Base-by-base conservation (phyloP, 2,888 invertebrate species). In the Listrodromus nycthemerus region DNA sequence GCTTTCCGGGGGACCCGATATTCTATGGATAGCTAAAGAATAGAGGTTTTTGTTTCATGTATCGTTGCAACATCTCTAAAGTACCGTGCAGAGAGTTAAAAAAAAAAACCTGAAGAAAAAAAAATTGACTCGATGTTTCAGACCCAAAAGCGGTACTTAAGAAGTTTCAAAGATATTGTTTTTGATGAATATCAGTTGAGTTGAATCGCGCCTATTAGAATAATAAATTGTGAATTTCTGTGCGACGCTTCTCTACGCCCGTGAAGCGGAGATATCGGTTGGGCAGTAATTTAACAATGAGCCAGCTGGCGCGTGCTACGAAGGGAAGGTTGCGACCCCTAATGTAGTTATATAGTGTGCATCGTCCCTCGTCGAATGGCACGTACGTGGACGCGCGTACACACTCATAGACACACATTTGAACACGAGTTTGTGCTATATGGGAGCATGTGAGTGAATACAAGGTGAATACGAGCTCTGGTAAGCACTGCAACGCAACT, bases 261-360 rank as follows among this genome's bases (percentile, higher is more conserved):
- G 85, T 91, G 91, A 74, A 69, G 75, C 88, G 89, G 87, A 91
- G 92, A 93, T 91, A 93, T 92, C 91, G 91, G 87, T 88, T 88
- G 90, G 90, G 89, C 89, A 89, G 92, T 92, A 92, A 93, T 93
- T 92, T 92, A 92, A 93, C 93, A 93, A 93, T 93, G 91, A 92
- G 92, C 93, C 93, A 93, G 93, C 93, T 93, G 93, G 93, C 93
- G 93, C 93, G 93, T 93, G 93, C 92, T 92, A 87, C 87, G 87
- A 86, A 41, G 89, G 90, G 89, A 90, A 91, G 91, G 90, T 91
- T 90, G 90, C 90, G 89, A 91, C 91, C 92, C 92, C 92, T 92
- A 91, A 93, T 92, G 90, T 92, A 92, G 91, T 92, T 92, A 90
- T 90, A 90, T 87, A 91, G 21, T 65, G 90, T 91, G 89, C 90